These are phyloP conservation scores for Trichopoda pennipes DNA, from an alignment of 2,888 invertebrate genomes.

Conservation along the genomic window DNA sequence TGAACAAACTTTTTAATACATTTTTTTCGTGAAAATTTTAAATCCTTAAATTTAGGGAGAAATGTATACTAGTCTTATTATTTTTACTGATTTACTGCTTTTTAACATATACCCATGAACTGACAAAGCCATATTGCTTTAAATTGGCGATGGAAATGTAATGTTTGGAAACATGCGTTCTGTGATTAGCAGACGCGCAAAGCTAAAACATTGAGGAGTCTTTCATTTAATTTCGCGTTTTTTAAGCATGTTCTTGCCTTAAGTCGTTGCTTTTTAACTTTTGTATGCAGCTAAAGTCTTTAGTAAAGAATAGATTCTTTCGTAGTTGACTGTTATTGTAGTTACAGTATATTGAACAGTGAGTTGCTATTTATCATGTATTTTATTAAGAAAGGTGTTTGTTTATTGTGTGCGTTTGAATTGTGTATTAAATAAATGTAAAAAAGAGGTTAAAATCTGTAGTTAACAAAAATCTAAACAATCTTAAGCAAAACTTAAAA, in stretches of 20 bases:
- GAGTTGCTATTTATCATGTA: neutral
- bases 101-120: no score
- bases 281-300: conserved; percentile 38
- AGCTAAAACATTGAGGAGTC: no score
- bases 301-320: neutral
- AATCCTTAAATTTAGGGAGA: no score
- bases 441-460: neutral
- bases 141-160: no score
- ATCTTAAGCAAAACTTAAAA: neutral
- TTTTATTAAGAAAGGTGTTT: neutral
- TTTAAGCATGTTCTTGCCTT: conserved; percentile 37
- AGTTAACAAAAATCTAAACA: neutral
- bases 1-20: no score
- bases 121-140: no score
- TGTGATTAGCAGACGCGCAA: no score
- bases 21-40: no score
- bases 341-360: neutral
- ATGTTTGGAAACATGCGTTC: no score
- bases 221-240: neutral
- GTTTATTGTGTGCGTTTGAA: neutral
- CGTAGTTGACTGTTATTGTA: neutral
- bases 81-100: no score
- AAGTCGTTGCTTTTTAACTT: conserved; percentile 22
- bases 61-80: no score
- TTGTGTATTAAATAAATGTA: neutral